Evolutionary conservation across 92 coral and sea anemone species (phyloP).

Genomic region (Plumapathes pennacea): DNA sequence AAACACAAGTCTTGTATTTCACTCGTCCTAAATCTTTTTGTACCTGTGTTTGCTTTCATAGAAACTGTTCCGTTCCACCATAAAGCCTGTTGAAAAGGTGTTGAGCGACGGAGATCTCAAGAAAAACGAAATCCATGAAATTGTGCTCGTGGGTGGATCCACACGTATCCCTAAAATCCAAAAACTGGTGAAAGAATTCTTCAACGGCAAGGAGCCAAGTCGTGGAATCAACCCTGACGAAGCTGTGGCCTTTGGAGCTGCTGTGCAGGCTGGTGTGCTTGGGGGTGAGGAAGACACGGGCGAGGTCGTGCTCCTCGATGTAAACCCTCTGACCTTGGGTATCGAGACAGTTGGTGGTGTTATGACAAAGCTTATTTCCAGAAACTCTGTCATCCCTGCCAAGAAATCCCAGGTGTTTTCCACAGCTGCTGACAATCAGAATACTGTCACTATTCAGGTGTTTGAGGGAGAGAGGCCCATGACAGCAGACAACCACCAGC

Average conservation of each 20-base stretch:
- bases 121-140: constrained; percentile 87
- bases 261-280: constrained; percentile 98
- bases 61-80: constrained; percentile 84
- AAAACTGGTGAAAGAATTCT: constrained; percentile 83
- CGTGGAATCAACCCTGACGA: constrained; percentile 99
- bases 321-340: constrained; percentile 95
- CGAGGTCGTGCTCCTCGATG: constrained; percentile 94
- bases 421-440: constrained; percentile 99
- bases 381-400: constrained; percentile 98
- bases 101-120: constrained; percentile 84
- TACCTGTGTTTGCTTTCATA: constrained; percentile 5
- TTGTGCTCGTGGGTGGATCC: constrained; percentile 98
- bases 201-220: constrained; percentile 95
- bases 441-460: constrained; percentile 98
- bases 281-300: constrained; percentile 99
- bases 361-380: constrained; percentile 92
- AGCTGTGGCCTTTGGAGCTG: constrained; percentile 99
- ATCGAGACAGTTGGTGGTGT: constrained; percentile 99
- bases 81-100: constrained; percentile 86
- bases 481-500: constrained; percentile 95
- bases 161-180: constrained; percentile 98
- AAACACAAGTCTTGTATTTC: not conserved
- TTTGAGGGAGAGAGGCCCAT: constrained; percentile 97
- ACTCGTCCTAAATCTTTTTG: not conserved
- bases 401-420: constrained; percentile 98